phyloP scores from a whole-genome alignment of 2,113 vertebrate genomes.

The Labrus mixtus region DNA sequence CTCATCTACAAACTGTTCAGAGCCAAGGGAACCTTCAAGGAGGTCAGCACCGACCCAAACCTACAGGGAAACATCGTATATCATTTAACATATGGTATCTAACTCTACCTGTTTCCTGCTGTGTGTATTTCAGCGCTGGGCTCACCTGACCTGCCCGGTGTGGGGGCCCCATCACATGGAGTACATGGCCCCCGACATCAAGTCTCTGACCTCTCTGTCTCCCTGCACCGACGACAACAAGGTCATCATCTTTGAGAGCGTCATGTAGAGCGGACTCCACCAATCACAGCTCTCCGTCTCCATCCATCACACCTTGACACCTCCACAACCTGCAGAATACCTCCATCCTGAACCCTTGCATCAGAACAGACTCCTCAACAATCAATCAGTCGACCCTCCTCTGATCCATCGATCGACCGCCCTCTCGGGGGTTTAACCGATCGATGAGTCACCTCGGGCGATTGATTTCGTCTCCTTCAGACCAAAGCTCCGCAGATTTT shows the following conservation, averaged over 20 bases:
- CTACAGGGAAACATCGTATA: too few species aligned
- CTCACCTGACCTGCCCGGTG: conserved; percentile 82
- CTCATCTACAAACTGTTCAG: conserved; percentile 85
- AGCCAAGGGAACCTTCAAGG: conserved; percentile 82
- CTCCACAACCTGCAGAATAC: neutral
- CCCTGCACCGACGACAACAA: conserved; percentile 83
- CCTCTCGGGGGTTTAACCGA: neutral
- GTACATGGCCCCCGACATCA: conserved; percentile 86
- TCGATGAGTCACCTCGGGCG: neutral
- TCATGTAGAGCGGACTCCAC: conserved; percentile 78
- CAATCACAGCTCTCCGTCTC: neutral
- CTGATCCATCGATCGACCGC: neutral
- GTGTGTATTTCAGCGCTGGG: conserved; percentile 82
- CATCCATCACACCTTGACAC: neutral
- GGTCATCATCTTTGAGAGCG: conserved; percentile 88
- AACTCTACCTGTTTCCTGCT: neutral
- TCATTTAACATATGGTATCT: too few species aligned
- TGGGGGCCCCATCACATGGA: conserved; percentile 87
- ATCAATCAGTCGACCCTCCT: neutral
- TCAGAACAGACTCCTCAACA: neutral
- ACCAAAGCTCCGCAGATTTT: neutral
- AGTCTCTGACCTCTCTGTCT: conserved; percentile 78
- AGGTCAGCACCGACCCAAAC: conserved; percentile 69
- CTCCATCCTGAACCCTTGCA: neutral
- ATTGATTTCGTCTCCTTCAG: neutral